Evolutionary conservation across 1,140 invertebrate species (phyloP).

Genomic region (Diploscapter pachys): DNA sequence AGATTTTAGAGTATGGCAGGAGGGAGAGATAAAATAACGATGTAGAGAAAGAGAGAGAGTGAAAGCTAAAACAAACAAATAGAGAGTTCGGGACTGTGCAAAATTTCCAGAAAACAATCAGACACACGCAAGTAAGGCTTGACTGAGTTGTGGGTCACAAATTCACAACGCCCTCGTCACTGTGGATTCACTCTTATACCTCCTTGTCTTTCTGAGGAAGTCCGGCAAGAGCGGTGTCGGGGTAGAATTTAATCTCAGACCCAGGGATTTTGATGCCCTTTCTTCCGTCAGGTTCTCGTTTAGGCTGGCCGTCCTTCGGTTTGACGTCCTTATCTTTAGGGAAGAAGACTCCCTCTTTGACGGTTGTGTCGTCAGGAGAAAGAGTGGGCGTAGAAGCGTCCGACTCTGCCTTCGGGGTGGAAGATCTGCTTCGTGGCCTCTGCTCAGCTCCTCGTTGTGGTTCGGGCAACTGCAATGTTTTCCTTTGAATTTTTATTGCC

Average conservation of each 20-base stretch:
- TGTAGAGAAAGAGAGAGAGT: no score
- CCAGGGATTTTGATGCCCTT: background rate
- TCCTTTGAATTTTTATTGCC: no score
- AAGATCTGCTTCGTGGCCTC: background rate
- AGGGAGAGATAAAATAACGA: no score
- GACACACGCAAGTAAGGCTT: no score
- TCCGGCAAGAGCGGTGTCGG: constrained; percentile 14
- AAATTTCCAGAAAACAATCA: no score
- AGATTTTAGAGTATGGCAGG: no score
- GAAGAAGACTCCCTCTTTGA: constrained; percentile 23
- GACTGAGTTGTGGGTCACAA: no score
- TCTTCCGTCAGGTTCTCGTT: constrained; percentile 8
- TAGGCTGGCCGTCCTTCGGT: constrained; percentile 8
- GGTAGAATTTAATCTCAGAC: background rate
- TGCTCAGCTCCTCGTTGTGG: background rate
- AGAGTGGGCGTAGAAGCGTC: constrained; percentile 21
- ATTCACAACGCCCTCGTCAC: no score
- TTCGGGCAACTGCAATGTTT: no score
- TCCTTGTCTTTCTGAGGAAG: constrained; percentile 19
- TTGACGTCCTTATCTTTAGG: constrained; percentile 1
- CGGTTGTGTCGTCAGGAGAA: constrained; percentile 11
- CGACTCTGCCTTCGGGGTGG: constrained; percentile 7
- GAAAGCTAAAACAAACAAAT: no score
- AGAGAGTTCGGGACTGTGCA: no score
- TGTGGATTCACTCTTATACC: background rate